Base-by-base conservation (phyloP, 2,888 invertebrate genomes). In the Heteromyza rotundicornis region DNA sequence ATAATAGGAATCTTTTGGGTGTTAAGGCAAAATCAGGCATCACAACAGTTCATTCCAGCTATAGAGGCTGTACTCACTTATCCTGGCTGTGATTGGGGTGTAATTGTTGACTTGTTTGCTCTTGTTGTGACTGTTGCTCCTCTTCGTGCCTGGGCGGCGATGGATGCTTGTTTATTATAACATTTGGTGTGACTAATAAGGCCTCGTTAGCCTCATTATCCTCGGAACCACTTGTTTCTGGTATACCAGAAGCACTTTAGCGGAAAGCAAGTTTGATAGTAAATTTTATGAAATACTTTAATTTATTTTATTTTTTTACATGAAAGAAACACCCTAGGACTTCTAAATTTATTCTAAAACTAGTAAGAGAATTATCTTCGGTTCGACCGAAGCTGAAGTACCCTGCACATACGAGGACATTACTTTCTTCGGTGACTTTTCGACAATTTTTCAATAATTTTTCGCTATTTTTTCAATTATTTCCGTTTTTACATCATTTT, bases 11-110 rank as follows among this genome's bases (percentile, higher is more conserved):
- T 5, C 10, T 7, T 7, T 27, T 27, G 5, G 40, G n/a, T 7
- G 40, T 40, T 10, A 61, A 65, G 49, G 52, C 59, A 67, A 59
- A 64, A 59, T 54, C 71, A 75, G 70, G 71, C 72, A 65, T 52
- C 56, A 50, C 24, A 59, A 23, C 23, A 23, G 19, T 44, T 27
- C 57, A 49, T 52, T 51, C 50, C 61, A 59, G 47, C n/a, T n/a
- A n/a, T n/a, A n/a, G 44, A 54, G 61, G 62, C 63, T 63, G 64
- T 80, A 80, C 81, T 81, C 80, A 81, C 81, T 74, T 81, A 69
- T 82, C 82, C 71, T 77, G 67, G 64, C 74, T 67, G 64, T 68
- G 66, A 60, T 76, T 69, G 22, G 72, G 66, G 70, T 77, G 75
- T 63, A 75, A 55, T 61, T 77, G 76, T 63, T 64, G 55, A 50